These are phyloP conservation scores for Cinara cedri DNA, from an alignment of 2,888 invertebrate species.

Conservation along the genomic window DNA sequence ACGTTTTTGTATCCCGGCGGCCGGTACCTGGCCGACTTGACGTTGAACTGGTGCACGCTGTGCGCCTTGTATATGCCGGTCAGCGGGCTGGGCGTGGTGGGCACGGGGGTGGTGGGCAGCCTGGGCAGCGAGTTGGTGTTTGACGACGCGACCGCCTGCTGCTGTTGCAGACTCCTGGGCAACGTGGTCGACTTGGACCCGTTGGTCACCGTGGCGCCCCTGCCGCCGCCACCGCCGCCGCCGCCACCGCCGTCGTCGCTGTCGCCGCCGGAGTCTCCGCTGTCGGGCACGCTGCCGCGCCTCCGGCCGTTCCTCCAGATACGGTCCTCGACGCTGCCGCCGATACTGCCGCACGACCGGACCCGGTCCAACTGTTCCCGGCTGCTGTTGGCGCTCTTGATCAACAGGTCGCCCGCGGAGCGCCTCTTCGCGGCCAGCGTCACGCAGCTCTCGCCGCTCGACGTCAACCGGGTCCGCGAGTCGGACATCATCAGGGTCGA, in stretches of 20 bases:
- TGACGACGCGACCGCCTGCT: constrained; percentile 63
- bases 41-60: constrained; percentile 69
- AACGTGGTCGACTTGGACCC: constrained; percentile 67
- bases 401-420: constrained; percentile 82
- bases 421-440: constrained; percentile 77
- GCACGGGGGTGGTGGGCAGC: constrained; percentile 68
- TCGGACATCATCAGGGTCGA: constrained; percentile 88
- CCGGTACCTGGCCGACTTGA: constrained; percentile 85
- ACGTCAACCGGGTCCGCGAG: constrained; percentile 72
- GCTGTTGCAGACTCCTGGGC: constrained; percentile 69
- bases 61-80: constrained; percentile 69
- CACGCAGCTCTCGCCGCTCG: constrained; percentile 69
- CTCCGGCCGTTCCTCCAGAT: constrained; percentile 62
- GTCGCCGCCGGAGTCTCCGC: constrained; percentile 65
- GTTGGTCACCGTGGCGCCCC: constrained; percentile 65
- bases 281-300: constrained; percentile 69
- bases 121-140: constrained; percentile 79
- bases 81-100: constrained; percentile 60
- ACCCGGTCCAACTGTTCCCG: constrained; percentile 76
- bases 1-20: constrained; percentile 76
- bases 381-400: constrained; percentile 79
- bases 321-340: constrained; percentile 70
- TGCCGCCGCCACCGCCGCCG: constrained; percentile 69
- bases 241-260: constrained; percentile 68
- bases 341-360: constrained; percentile 83